phyloP scores from a whole-genome alignment of 2,797 vertebrate species.

The Enteromius trimaculatus region DNA sequence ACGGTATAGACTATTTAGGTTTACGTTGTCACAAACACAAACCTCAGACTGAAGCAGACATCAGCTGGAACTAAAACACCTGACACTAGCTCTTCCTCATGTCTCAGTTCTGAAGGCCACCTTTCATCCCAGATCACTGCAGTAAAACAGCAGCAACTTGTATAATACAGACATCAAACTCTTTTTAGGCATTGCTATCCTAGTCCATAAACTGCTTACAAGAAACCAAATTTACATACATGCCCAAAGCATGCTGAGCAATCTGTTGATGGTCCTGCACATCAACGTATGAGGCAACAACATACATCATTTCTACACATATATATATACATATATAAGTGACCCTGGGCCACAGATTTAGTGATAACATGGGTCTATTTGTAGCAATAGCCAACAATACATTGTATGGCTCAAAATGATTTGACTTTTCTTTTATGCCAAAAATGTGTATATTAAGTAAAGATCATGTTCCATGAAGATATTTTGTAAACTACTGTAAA shows the following conservation, averaged over 20 bases:
- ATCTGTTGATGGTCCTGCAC: neutral
- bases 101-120: conserved; percentile 57
- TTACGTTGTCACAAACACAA: conserved; percentile 18
- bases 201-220: neutral
- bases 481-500: neutral
- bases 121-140: conserved; percentile 66
- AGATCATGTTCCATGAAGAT: neutral
- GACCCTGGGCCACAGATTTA: neutral
- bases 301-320: neutral
- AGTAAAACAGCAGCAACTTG: conserved; percentile 46
- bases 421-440: neutral
- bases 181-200: neutral
- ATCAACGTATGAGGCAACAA: neutral
- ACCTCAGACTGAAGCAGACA: conserved; percentile 50
- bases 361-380: neutral
- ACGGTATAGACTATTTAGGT: neutral
- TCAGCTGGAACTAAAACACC: conserved; percentile 52
- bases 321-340: too few relatives aligned
- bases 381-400: neutral
- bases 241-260: neutral
- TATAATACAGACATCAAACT: neutral
- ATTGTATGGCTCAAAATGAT: neutral
- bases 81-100: conserved; percentile 65
- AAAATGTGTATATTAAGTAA: neutral
- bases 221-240: neutral